Base-by-base conservation (phyloP, 2,888 invertebrate species). In the Electrophaes corylata region DNA sequence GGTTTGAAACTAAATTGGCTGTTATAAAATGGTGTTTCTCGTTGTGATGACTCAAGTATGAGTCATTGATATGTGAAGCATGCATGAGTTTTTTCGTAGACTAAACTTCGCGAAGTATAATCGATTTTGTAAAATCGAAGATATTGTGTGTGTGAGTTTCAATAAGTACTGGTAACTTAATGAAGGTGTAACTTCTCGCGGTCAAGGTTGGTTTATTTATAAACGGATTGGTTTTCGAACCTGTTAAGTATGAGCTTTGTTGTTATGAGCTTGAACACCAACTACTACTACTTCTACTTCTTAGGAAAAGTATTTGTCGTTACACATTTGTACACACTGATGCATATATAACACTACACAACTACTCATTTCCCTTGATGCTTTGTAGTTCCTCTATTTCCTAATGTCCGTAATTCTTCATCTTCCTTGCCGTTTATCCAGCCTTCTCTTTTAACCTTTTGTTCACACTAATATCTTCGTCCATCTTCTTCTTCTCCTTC, bases 131-230 rank as follows among this genome's bases (percentile, higher is more conserved):
- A 31, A 31, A 31, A 31, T 31, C n/a, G n/a, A n/a, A n/a, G n/a
- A n/a, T n/a, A n/a, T n/a, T n/a, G n/a, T n/a, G n/a, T n/a, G n/a
- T n/a, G n/a, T n/a, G n/a, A n/a, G n/a, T n/a, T n/a, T n/a, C n/a
- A n/a, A n/a, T n/a, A n/a, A n/a, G n/a, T n/a, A n/a, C n/a, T n/a
- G n/a, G 48, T 14, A 43, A 51, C 20, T 51, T 43, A 43, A 50
- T 33, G 31, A 50, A 33, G 26, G 48, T 39, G 37, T 26, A 39
- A 48, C 39, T 48, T 31, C 18, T 41, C 43, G 47, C 16, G 35
- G 43, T 51, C 51, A 51, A 51, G 43, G 43, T 23, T 10, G 16
- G 43, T 35, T 35, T 49, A 51, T 26, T 35, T 49, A 51, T 26
- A 51, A 51, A 51, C 43, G 20, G 23, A 33, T 43, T 43, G 20